Percentiles rank a stretch among this genome's conserved stretches.
phyloP scores from a whole-genome alignment of 2,113 vertebrate species.

The Centropus bengalensis region DNA sequence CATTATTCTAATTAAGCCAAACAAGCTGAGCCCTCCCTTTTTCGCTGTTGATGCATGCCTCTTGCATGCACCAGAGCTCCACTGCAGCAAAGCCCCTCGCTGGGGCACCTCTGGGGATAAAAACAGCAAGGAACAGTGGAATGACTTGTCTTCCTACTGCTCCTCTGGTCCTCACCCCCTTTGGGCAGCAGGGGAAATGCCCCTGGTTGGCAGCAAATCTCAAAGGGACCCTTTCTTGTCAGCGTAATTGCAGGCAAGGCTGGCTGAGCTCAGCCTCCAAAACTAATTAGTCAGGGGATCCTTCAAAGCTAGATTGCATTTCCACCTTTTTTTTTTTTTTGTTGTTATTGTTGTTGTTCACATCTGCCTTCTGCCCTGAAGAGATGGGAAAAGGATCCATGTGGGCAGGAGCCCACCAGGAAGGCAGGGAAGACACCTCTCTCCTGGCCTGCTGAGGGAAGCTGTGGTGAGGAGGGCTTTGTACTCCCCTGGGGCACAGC shows the following conservation, averaged over 20 bases:
- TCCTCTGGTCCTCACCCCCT: neutral
- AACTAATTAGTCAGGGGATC: neutral
- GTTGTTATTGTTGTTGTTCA: no score
- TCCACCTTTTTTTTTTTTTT: neutral
- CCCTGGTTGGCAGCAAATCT: neutral
- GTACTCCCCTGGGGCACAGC: neutral
- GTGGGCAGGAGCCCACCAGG: neutral
- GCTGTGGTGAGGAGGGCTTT: neutral
- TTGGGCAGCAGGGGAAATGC: neutral
- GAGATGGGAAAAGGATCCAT: neutral
- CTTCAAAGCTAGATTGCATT: neutral
- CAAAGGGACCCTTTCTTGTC: neutral
- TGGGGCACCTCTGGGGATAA: neutral
- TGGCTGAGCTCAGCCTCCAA: neutral
- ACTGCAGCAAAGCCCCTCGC: neutral
- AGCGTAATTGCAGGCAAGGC: neutral
- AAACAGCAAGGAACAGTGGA: rapidly evolving
- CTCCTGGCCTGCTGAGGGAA: neutral
- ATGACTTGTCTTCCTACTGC: rapidly evolving
- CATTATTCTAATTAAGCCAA: constrained; percentile 71
- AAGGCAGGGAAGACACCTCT: neutral
- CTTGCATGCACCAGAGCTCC: neutral
- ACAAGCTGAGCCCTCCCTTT: constrained; percentile 45
- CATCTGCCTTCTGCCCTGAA: neutral
- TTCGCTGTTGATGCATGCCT: neutral